Conservation (phyloP, 2,888 invertebrate genomes). For the Germaria angustata region DNA sequence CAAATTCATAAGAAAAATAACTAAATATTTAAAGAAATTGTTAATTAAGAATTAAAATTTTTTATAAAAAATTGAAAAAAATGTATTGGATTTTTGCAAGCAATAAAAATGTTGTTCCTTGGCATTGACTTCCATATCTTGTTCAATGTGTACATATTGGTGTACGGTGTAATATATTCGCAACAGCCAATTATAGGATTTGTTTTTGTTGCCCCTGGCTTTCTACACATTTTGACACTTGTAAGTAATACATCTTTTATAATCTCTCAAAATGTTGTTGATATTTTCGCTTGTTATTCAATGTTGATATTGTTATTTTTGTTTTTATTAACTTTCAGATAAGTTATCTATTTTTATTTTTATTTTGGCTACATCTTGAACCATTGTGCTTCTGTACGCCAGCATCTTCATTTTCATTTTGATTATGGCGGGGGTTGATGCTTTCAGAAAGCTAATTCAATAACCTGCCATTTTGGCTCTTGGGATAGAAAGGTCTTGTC, state of each 20-base stretch:
- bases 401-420: not conserved
- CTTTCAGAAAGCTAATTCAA: not conserved
- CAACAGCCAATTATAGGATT: not conserved
- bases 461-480: not conserved
- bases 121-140: too few relatives aligned
- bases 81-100: too few relatives aligned
- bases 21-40: too few relatives aligned
- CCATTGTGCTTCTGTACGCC: not conserved
- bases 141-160: not conserved
- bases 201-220: not conserved
- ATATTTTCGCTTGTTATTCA: not conserved
- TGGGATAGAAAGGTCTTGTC: not conserved
- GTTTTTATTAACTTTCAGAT: slow-evolving; percentile 20
- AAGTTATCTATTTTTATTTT: slow-evolving; percentile 3
- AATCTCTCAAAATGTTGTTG: slow-evolving; percentile 20
- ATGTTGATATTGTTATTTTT: not conserved
- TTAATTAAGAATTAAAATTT: too few relatives aligned
- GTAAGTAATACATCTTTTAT: slow-evolving; percentile 40
- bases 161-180: too few relatives aligned
- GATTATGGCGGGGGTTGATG: not conserved
- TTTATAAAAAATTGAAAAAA: too few relatives aligned
- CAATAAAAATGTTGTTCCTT: too few relatives aligned
- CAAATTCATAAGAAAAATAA: too few relatives aligned
- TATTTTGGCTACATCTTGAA: not conserved
- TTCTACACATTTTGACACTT: slow-evolving; percentile 26